phyloP scores from a whole-genome alignment of 2,113 vertebrate species.

The Amia ocellicauda region DNA sequence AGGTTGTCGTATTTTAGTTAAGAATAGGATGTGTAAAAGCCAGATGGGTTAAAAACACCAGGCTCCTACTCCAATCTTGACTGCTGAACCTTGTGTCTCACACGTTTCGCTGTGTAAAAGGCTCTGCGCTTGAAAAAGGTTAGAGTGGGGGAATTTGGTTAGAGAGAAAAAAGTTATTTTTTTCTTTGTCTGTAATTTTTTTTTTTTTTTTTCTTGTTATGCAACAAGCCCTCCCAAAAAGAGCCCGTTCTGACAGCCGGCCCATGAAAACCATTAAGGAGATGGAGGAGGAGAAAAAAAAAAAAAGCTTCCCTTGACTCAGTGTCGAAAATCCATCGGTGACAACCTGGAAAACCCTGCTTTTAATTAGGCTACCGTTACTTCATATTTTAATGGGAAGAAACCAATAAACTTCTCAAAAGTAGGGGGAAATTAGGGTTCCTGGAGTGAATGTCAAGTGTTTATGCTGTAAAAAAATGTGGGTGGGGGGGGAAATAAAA shows the following conservation, averaged over 20 bases:
- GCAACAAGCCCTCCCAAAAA: constrained; percentile 44
- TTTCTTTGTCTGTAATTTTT: background rate
- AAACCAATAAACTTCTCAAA: constrained; percentile 31
- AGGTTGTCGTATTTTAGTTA: constrained; percentile 46
- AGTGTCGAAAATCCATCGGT: constrained; percentile 57
- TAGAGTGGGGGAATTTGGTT: constrained; percentile 76
- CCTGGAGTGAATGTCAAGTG: constrained; percentile 47
- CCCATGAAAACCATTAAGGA: constrained; percentile 17
- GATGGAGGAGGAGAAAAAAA: constrained; percentile 31
- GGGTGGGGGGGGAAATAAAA: constrained; percentile 7
- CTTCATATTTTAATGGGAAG: too few relatives aligned
- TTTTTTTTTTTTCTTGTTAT: too few relatives aligned
- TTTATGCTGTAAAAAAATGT: constrained; percentile 58
- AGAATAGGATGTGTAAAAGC: constrained; percentile 37
- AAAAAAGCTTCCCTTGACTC: constrained; percentile 28
- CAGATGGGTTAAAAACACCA: too few relatives aligned
- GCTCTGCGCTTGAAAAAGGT: constrained; percentile 74
- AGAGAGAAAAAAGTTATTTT: constrained; percentile 68
- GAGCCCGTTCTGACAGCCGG: constrained; percentile 48
- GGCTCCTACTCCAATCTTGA: constrained; percentile 64
- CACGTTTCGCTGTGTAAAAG: constrained; percentile 65
- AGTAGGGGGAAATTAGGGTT: constrained; percentile 26
- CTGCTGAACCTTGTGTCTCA: constrained; percentile 55
- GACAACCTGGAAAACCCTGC: constrained; percentile 62
- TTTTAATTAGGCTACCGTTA: constrained; percentile 40